A percentile compares a stretch with the other conserved stretches of the same genome.
These are phyloP conservation scores for Ictalurus furcatus DNA, from an alignment of 2,113 vertebrate species.

Conservation along the genomic window DNA sequence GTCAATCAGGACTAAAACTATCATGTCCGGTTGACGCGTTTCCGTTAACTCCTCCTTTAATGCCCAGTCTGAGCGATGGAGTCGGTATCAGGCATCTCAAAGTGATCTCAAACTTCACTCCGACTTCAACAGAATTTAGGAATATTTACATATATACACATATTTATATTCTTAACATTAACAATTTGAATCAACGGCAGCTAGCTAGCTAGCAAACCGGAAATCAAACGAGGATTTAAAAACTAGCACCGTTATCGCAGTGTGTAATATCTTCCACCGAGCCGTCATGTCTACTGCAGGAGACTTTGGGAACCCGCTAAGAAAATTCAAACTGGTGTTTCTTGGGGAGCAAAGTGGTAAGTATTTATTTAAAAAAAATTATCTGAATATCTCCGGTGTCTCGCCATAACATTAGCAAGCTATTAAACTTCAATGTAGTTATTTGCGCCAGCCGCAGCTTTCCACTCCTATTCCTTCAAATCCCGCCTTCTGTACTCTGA, in stretches of 20 bases:
- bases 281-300: conserved; percentile 74
- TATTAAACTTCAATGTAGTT: not conserved
- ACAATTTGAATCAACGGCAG: not conserved
- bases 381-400: not conserved
- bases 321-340: conserved; percentile 78
- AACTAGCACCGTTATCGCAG: not conserved
- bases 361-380: conserved; percentile 31
- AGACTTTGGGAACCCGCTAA: conserved; percentile 77
- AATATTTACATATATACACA: not conserved
- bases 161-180: not conserved
- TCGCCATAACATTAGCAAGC: no score
- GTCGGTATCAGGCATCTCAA: conserved; percentile 12
- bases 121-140: not conserved
- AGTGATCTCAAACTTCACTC: conserved; percentile 27
- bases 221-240: not conserved
- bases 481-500: not conserved
- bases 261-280: not conserved
- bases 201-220: not conserved
- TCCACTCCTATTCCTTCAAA: not conserved
- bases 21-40: conserved; percentile 36
- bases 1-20: conserved; percentile 27
- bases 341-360: conserved; percentile 77
- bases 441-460: not conserved
- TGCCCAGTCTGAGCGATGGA: conserved; percentile 38
- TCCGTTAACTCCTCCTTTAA: conserved; percentile 18